phyloP scores from a whole-genome alignment of 2,888 invertebrate species.

The Micoletzkya japonica region DNA sequence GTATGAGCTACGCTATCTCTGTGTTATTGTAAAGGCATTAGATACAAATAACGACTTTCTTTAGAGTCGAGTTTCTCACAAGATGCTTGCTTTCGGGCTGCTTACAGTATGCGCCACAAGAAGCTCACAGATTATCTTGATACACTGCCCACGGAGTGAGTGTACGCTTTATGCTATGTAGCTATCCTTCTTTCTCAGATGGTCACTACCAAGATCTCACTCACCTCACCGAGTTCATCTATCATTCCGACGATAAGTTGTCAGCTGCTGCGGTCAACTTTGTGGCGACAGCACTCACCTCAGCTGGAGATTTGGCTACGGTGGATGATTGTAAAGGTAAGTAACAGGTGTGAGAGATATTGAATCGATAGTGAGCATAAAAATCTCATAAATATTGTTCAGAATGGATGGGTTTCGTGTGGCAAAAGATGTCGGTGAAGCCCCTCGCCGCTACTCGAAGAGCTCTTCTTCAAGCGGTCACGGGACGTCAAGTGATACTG shows the following conservation, averaged over 20 bases:
- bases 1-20: too few species aligned
- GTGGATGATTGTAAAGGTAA: constrained; percentile 9
- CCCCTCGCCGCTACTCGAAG: not conserved
- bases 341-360: not conserved
- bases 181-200: not conserved
- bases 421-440: constrained; percentile 5
- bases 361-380: too few species aligned
- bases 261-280: constrained; percentile 17
- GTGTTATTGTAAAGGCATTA: too few species aligned
- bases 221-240: constrained; percentile 2
- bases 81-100: constrained; percentile 10
- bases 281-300: constrained; percentile 8
- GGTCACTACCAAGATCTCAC: constrained; percentile 2
- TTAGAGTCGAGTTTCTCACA: constrained; percentile 27
- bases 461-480: constrained; percentile 25
- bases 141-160: not conserved
- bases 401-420: constrained; percentile 27
- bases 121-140: not conserved
- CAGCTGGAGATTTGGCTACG: not conserved
- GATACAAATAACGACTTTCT: too few species aligned
- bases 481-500: constrained; percentile 11
- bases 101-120: constrained; percentile 6
- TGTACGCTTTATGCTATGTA: not conserved
- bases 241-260: constrained; percentile 18
- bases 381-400: not conserved